A percentile compares a stretch with the other conserved stretches of the same genome.
Evolutionary conservation across 2,113 vertebrate species (phyloP).

Genomic region (Phalacrocorax pelagicus): DNA sequence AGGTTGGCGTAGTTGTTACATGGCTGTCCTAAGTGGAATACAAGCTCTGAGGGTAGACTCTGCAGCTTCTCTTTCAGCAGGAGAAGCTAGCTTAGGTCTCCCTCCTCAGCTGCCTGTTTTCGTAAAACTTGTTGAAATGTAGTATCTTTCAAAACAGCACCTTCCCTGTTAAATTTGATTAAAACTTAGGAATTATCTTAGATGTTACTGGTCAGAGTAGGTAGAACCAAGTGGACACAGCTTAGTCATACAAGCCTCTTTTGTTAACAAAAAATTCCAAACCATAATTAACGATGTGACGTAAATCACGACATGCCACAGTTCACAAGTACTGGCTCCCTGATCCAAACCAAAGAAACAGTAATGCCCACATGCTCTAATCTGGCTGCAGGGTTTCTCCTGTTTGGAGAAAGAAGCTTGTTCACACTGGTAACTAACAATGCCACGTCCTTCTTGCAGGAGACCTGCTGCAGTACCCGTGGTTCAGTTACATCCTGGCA

Average conservation of each 20-base stretch:
- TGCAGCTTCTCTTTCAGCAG: neutral
- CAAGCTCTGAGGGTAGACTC: neutral
- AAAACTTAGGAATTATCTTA: neutral
- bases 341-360: neutral
- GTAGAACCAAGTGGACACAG: neutral
- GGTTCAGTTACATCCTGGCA: constrained; percentile 58
- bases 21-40: neutral
- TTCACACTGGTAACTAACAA: neutral
- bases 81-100: neutral
- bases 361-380: neutral
- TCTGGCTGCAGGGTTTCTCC: neutral
- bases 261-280: neutral
- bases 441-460: neutral
- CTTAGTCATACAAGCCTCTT: neutral
- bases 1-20: rapidly evolving
- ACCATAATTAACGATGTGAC: rapidly evolving
- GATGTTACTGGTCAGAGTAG: neutral
- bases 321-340: neutral
- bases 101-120: neutral
- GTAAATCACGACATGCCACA: rapidly evolving
- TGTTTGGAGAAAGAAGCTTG: neutral
- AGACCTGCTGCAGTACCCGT: constrained; percentile 48
- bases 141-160: neutral
- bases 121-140: neutral
- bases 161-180: neutral